phyloP scores from a whole-genome alignment of 2,797 vertebrate species.

The Chloroceryle inda region DNA sequence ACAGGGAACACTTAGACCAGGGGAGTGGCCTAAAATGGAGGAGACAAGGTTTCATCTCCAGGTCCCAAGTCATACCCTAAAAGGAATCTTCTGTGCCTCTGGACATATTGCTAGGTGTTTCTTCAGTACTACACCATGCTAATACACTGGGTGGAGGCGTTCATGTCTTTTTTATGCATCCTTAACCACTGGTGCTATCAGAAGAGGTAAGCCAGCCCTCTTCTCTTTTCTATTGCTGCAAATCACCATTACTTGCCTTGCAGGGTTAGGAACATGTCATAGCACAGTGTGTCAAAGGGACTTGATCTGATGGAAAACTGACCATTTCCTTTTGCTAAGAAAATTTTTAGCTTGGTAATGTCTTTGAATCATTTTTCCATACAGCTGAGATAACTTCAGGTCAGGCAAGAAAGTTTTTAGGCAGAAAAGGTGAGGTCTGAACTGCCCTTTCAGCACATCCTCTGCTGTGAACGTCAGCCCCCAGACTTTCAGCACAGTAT shows the following conservation, averaged over 20 bases:
- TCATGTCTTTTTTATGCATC: neutral
- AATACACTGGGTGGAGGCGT: neutral
- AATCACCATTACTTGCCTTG: neutral
- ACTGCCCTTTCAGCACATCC: neutral
- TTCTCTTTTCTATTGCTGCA: neutral
- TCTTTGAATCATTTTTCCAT: neutral
- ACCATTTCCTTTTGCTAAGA: neutral
- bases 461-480: neutral
- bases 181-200: neutral
- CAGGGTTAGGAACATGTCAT: neutral
- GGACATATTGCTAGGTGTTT: fast-evolving
- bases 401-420: neutral
- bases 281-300: neutral
- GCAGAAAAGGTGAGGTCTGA: neutral
- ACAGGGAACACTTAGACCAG: neutral
- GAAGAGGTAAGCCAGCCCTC: neutral
- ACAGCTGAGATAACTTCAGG: neutral
- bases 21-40: neutral
- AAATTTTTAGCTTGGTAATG: neutral
- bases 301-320: neutral
- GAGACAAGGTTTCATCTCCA: neutral
- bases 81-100: neutral
- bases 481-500: neutral
- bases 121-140: neutral
- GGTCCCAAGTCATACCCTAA: neutral